Base-by-base conservation (phyloP, 2,797 vertebrate species). In the Pantherophis alleghaniensis region DNA sequence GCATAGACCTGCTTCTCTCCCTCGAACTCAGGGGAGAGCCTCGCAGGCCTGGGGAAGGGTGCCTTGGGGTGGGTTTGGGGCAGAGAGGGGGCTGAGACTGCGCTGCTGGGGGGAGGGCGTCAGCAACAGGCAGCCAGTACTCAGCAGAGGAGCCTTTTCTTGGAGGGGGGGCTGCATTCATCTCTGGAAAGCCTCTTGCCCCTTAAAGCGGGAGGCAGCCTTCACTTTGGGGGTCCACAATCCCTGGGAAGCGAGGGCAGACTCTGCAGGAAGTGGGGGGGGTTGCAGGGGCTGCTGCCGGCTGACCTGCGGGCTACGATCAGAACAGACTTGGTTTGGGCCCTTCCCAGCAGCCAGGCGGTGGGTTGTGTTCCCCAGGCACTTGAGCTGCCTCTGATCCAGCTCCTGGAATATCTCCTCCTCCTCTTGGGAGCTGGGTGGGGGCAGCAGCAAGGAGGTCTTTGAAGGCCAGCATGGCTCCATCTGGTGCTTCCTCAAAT, bases 1-100 rank as follows among this genome's bases (percentile, higher is more conserved):
- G 97, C 98, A 98, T 99, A 98, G 98, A 98, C 98, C 98, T 98
- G 98, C 98, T 99, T 99, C 98, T 96, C 96, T 96, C 96, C 95
- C 95, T 98, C 98, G 98, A 11, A 20, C 37, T 47, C 37, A 37
- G 0, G 18, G 69, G 20, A 47, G 74, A 22, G 20, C 7, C 74
- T 83, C 10, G 3, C 74, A 24, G 74, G 37, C 9, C 74, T 79
- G 37, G 18, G 74, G 20, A 11, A 79, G 18, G 32, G 32, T 0
- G 16, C 37, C 32, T 42, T 24, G 37, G 69, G 32, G 9, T 10
- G 87, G 92, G 2, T 0, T 61, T 0, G 0, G 66, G 83, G 79
- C 37, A 1, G 7, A 16, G 13, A 12, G 13, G 42, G 86, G 57
- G 47, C 37, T 9, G 37, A 47, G 74, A 10, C 37, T 42, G 18